phyloP scores from a whole-genome alignment of 2,797 vertebrate species.

The Tarsius wallacei region DNA sequence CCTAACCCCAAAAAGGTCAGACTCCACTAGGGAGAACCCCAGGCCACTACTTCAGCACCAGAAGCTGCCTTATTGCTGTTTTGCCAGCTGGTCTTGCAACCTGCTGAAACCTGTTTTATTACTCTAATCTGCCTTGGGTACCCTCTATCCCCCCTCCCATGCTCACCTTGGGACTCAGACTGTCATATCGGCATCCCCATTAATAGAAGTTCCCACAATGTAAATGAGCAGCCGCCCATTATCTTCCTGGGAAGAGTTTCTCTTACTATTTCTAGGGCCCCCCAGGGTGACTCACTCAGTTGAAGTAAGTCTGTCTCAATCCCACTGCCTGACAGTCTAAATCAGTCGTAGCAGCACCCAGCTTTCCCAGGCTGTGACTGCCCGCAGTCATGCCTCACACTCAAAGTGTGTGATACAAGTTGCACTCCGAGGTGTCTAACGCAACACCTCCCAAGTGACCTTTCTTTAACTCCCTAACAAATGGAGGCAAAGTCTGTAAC shows the following conservation, averaged over 20 bases:
- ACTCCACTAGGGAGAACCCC: too few species aligned
- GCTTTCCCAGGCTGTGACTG: not conserved
- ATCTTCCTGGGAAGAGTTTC: not conserved
- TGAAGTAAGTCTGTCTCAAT: not conserved
- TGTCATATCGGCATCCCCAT: not conserved
- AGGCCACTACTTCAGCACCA: too few species aligned
- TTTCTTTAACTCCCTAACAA: not conserved
- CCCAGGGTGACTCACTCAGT: not conserved
- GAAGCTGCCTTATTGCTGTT: too few species aligned
- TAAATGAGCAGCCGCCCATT: not conserved
- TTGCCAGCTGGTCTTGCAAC: too few species aligned
- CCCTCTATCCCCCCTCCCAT: too few species aligned
- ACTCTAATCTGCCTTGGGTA: too few species aligned
- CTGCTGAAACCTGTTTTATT: too few species aligned
- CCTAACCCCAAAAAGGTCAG: too few species aligned
- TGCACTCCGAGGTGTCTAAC: not conserved
- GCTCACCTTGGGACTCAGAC: too few species aligned
- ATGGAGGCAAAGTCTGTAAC: not conserved
- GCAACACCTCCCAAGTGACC: not conserved
- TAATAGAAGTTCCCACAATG: not conserved
- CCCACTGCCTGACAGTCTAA: not conserved
- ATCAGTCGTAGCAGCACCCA: not conserved
- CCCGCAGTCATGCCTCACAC: not conserved
- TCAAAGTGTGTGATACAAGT: not conserved
- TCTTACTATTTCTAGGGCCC: not conserved